Base-by-base conservation (phyloP, 2,113 vertebrate genomes). In the Poeciliopsis retropinna region DNA sequence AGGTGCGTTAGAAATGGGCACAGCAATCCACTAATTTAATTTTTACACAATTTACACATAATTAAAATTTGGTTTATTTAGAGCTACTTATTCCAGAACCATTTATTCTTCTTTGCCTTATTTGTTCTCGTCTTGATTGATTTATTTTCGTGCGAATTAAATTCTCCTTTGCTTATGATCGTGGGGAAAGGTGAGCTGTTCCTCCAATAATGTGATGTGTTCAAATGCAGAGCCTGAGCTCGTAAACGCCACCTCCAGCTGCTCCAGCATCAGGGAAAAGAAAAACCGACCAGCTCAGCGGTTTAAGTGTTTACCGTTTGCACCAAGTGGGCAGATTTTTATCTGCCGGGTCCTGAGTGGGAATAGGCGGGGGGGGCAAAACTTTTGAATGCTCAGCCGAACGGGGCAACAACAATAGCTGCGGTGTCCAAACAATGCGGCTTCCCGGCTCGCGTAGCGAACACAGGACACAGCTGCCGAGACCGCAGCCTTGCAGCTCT, bases 291-390 rank as follows among this genome's bases (percentile, higher is more conserved):
- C 87, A 86, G 92, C 90, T 96, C 94, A 95, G 94, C 93, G 31
- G 91, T 94, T 96, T 91, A 92, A 93, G 89, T 92, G 89, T 92
- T 92, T 88, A 91, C 82, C 83, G 81, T 93, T 93, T 93, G 92
- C 87, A 94, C 93, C 88, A 92, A 92, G 91, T 92, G 89, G 84
- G 92, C 94, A 96, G 95, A 96, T 95, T 96, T 95, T 95, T 95
- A 95, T 95, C 94, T 92, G 63, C 68, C 87, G 86, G 91, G 77
- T 87, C 85, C 86, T 92, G 88, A 93, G 91, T 85, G 74, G 86
- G 4, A 3, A 5, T 4, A n/a, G n/a, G n/a, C n/a, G n/a, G 39
- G 68, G 94, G 92, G 88, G 92, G 95, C 94, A 93, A 92, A 91
- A 74, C 92, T 92, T 92, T 91, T 94, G 93, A 93, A 89, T 92